These are phyloP conservation scores for Seira musarum DNA, from an alignment of 2,888 invertebrate species.

Conservation along the genomic window DNA sequence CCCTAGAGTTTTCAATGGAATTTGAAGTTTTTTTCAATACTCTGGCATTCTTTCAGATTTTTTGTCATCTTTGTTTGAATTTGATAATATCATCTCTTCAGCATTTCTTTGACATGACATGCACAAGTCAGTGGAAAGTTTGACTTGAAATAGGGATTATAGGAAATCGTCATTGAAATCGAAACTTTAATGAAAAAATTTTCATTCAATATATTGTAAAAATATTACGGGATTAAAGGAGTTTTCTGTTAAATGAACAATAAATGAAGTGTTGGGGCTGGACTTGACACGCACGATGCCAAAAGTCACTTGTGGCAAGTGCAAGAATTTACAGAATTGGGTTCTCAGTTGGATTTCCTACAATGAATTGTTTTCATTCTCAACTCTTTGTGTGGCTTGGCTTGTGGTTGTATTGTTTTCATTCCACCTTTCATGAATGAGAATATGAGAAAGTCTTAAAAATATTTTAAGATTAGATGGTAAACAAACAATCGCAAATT, in stretches of 20 bases:
- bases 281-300: slow-evolving; percentile 9
- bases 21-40: slow-evolving; percentile 24
- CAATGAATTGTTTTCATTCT: background rate
- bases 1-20: slow-evolving; percentile 57
- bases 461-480: background rate
- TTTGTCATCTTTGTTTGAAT: background rate
- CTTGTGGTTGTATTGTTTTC: slow-evolving; percentile 5
- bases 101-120: background rate
- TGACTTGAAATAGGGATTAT: background rate
- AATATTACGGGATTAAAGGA: background rate
- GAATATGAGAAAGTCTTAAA: too few relatives aligned
- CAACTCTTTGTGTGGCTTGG: slow-evolving; percentile 17
- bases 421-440: background rate
- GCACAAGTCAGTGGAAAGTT: background rate
- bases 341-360: too few relatives aligned
- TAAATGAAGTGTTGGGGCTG: slow-evolving; percentile 29
- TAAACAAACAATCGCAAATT: background rate
- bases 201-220: background rate
- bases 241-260: slow-evolving; percentile 19
- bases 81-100: background rate
- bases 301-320: slow-evolving; percentile 11
- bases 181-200: background rate
- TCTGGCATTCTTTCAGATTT: background rate
- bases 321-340: too few relatives aligned
- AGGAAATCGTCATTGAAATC: background rate